These are phyloP conservation scores for Cydia splendana DNA, from an alignment of 1,140 invertebrate genomes.

Conservation along the genomic window DNA sequence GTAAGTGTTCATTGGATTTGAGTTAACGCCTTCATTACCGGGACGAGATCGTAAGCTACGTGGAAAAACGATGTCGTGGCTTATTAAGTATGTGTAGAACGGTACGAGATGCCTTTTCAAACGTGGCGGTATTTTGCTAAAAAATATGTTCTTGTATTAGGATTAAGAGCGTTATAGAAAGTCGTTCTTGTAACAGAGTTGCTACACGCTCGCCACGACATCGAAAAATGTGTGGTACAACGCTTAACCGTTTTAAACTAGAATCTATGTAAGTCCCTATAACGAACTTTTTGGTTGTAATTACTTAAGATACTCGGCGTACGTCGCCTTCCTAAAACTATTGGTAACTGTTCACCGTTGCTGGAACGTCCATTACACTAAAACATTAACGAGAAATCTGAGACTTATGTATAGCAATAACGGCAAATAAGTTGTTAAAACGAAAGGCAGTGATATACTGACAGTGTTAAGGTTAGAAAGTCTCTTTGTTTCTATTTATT, in stretches of 20 bases:
- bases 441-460: slow-evolving; percentile 64
- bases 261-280: slow-evolving; percentile 78
- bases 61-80: slow-evolving; percentile 15
- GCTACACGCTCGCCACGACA: slow-evolving; percentile 17
- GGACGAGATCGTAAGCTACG: slow-evolving; percentile 23
- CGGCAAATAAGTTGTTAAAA: slow-evolving; percentile 59
- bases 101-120: background rate
- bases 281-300: slow-evolving; percentile 79
- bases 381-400: slow-evolving; percentile 67
- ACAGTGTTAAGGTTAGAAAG: slow-evolving; percentile 57
- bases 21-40: slow-evolving; percentile 14
- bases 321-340: slow-evolving; percentile 63
- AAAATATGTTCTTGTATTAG: background rate
- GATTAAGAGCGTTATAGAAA: background rate
- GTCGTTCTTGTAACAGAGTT: background rate
- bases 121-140: background rate
- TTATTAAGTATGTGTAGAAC: slow-evolving; percentile 17
- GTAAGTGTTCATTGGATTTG: slow-evolving; percentile 8
- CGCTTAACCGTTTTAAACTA: slow-evolving; percentile 52
- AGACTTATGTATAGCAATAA: slow-evolving; percentile 59
- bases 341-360: slow-evolving; percentile 79
- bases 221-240: slow-evolving; percentile 20
- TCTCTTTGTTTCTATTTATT: slow-evolving; percentile 40
- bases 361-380: slow-evolving; percentile 72
- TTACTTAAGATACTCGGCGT: slow-evolving; percentile 71